Evolutionary conservation across 2,113 vertebrate species (phyloP).

Genomic region (Marmota flaviventris): DNA sequence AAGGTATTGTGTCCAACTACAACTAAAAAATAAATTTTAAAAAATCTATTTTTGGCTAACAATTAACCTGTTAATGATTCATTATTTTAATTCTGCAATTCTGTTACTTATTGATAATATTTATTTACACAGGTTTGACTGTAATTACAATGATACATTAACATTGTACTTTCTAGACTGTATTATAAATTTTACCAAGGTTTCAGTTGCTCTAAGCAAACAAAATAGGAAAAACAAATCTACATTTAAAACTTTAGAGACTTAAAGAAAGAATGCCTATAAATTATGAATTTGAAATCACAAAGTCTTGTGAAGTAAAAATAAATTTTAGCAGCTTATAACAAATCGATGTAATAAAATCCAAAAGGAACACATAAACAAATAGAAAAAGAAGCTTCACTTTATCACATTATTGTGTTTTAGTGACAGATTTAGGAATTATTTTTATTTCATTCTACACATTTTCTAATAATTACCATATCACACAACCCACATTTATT

Average conservation of each 20-base stretch:
- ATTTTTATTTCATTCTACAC: conserved; percentile 24
- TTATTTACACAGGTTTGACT: not conserved
- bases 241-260: not conserved
- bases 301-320: not conserved
- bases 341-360: not conserved
- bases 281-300: conserved; percentile 53
- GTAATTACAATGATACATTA: not conserved
- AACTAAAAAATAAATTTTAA: no score
- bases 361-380: not conserved
- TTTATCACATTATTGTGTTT: not conserved
- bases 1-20: no score
- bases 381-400: not conserved
- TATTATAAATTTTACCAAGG: conserved; percentile 8
- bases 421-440: not conserved
- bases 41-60: not conserved
- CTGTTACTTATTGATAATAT: conserved; percentile 11
- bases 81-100: not conserved
- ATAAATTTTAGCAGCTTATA: not conserved
- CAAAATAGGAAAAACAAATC: not conserved
- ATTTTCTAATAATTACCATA: conserved; percentile 24
- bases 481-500: not conserved
- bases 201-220: conserved; percentile 13
- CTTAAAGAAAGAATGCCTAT: not conserved
- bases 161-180: not conserved
- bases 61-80: not conserved